These are phyloP conservation scores for Nyctibius bracteatus DNA, from an alignment of 2,113 vertebrate species.

Conservation along the genomic window DNA sequence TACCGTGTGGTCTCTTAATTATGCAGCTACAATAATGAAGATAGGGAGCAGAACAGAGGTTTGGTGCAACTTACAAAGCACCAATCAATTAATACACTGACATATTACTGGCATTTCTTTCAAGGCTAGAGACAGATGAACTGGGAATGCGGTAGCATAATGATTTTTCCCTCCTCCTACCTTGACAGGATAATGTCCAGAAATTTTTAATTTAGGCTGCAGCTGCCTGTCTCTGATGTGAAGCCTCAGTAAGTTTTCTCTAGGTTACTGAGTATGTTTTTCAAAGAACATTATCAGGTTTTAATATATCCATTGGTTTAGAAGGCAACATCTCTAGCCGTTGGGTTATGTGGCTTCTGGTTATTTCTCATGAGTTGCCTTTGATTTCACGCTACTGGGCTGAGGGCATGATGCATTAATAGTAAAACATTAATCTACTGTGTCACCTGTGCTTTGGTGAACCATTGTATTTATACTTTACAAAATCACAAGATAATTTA, in stretches of 20 bases:
- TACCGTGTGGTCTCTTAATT: neutral
- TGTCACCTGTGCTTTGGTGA: neutral
- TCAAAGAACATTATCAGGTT: neutral
- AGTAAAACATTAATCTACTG: neutral
- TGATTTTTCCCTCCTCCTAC: neutral
- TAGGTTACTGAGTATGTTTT: neutral
- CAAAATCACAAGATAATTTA: neutral
- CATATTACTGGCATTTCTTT: neutral
- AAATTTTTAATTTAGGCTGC: neutral
- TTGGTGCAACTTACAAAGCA: neutral
- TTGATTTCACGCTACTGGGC: neutral
- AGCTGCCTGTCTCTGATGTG: neutral
- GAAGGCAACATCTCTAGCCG: neutral
- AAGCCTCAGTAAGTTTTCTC: neutral
- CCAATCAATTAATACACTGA: neutral
- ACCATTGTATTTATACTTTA: neutral
- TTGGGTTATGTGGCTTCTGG: neutral
- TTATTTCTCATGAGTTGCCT: neutral
- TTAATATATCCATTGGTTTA: neutral
- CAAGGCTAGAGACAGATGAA: neutral
- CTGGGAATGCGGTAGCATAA: neutral
- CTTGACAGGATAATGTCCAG: neutral
- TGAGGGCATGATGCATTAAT: neutral
- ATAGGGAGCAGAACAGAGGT: neutral
- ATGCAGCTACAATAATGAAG: neutral